Percentiles rank a stretch among this genome's conserved stretches.
Conservation (phyloP, 2,888 invertebrate genomes). For the Drosophila histrio region DNA sequence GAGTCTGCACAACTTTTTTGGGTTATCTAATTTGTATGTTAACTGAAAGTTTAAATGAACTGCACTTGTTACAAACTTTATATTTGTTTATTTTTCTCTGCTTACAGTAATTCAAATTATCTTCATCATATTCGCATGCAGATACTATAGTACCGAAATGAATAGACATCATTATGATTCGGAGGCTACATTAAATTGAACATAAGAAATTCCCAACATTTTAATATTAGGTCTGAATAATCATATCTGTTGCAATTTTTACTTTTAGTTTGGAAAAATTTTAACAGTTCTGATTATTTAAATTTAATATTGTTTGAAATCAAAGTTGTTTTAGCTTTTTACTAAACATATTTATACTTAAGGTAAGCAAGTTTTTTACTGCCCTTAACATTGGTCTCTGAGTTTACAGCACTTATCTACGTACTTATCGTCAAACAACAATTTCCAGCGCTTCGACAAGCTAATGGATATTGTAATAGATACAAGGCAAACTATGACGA, state of each 20-base stretch:
- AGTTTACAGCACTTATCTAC: no score
- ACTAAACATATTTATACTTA: no score
- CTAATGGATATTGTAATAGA: no score
- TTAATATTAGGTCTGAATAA: no score
- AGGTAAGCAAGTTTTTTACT: no score
- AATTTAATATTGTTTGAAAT: no score
- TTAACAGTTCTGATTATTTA: neutral
- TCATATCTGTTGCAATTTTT: neutral
- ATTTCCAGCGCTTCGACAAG: no score
- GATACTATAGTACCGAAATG: slow-evolving; percentile 3
- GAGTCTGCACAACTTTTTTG: neutral
- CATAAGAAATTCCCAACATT: neutral
- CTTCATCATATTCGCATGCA: neutral
- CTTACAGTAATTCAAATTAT: neutral
- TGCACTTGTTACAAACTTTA: neutral
- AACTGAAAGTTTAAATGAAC: neutral
- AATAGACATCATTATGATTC: neutral
- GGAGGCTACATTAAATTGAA: neutral
- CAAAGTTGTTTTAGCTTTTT: no score
- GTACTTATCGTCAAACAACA: no score
- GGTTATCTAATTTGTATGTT: neutral
- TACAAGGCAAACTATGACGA: no score
- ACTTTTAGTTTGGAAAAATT: neutral
- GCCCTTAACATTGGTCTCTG: no score
- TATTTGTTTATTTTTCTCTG: neutral